phyloP scores from a whole-genome alignment of 2,113 vertebrate species.

The Petromus typicus region DNA sequence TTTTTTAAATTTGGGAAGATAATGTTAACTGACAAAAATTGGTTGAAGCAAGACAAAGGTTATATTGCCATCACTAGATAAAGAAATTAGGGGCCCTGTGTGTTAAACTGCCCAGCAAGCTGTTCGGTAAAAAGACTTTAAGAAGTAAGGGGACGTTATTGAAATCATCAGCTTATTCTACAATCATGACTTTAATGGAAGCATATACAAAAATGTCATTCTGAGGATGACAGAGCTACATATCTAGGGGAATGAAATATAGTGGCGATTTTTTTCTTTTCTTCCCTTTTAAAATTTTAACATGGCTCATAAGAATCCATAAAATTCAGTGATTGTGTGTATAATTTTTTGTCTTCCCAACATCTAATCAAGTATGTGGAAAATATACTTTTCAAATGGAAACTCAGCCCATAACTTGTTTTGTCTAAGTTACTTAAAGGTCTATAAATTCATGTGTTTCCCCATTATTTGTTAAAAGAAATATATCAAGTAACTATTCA shows the following conservation, averaged over 20 bases:
- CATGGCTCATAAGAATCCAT: constrained; percentile 33
- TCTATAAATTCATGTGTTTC: constrained; percentile 10
- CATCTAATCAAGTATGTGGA: constrained; percentile 15
- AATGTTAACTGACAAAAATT: constrained; percentile 57
- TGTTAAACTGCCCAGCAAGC: constrained; percentile 66
- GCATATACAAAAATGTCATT: constrained; percentile 47
- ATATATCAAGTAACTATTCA: not conserved
- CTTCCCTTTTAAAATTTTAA: constrained; percentile 43
- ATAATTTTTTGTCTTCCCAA: constrained; percentile 40
- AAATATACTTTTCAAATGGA: constrained; percentile 43
- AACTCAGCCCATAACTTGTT: not conserved
- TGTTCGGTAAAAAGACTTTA: constrained; percentile 34
- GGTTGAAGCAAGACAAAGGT: constrained; percentile 59
- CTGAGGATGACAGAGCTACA: constrained; percentile 10
- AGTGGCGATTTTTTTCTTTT: not conserved
- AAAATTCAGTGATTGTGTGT: constrained; percentile 15
- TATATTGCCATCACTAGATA: constrained; percentile 31
- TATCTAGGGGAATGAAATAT: not conserved
- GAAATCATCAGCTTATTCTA: constrained; percentile 55
- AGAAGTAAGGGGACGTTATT: constrained; percentile 14
- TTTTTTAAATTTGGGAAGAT: constrained; percentile 54
- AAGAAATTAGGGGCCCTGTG: constrained; percentile 39
- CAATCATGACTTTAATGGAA: constrained; percentile 56
- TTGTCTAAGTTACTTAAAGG: constrained; percentile 28
- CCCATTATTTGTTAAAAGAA: constrained; percentile 32